A percentile compares a stretch with the other conserved stretches of the same genome.
Evolutionary conservation across 64 coral and sea anemone genomes (phyloP).

Genomic region (Montipora capricornis): DNA sequence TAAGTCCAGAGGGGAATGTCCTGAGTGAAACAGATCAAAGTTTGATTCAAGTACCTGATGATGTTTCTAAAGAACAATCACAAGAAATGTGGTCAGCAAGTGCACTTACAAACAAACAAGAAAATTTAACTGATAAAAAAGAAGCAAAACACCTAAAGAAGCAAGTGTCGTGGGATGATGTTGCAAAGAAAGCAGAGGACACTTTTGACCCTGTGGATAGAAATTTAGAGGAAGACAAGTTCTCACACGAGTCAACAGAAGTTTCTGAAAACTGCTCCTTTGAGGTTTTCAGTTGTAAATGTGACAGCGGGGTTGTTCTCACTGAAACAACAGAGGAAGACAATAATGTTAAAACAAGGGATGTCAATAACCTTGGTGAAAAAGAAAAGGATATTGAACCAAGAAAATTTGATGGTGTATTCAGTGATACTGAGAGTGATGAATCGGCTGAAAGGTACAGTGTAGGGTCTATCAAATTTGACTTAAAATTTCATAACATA

Average conservation of each 20-base stretch:
- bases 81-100: neutral
- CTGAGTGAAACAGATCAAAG: neutral
- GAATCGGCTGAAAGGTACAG: constrained; percentile 73
- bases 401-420: constrained; percentile 86
- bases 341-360: neutral
- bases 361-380: neutral
- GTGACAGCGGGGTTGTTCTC: constrained; percentile 14
- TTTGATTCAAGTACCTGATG: neutral
- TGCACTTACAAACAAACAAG: neutral
- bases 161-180: constrained; percentile 43
- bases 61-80: constrained; percentile 18
- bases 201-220: neutral
- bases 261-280: neutral
- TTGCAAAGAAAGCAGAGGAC: neutral
- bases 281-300: neutral
- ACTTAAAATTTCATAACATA: too few relatives aligned
- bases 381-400: constrained; percentile 72
- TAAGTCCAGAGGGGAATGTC: neutral
- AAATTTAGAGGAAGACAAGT: neutral
- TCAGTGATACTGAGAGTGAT: constrained; percentile 86
- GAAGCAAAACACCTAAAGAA: neutral
- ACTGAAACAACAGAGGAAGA: neutral
- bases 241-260: neutral
- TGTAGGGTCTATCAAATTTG: neutral
- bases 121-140: neutral